phyloP scores from a whole-genome alignment of 2,888 invertebrate genomes.

The Caenorhabditis zanzibari region DNA sequence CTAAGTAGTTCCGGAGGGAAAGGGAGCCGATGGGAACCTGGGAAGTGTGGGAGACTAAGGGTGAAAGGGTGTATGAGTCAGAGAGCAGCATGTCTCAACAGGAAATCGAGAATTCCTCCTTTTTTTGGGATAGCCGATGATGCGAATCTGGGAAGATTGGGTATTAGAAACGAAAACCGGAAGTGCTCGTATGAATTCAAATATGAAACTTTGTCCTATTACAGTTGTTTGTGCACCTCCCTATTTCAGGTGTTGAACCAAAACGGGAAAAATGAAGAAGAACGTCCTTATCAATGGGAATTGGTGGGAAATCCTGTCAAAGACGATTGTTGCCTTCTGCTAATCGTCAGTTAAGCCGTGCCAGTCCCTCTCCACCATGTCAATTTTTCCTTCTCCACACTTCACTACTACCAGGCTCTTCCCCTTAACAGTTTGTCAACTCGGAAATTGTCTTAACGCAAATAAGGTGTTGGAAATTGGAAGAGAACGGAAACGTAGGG shows the following conservation, averaged over 20 bases:
- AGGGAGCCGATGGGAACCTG: constrained; percentile 49
- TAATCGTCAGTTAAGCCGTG: constrained; percentile 50
- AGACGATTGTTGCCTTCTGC: constrained; percentile 38
- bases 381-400: background rate
- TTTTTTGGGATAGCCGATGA: constrained; percentile 19
- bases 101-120: constrained; percentile 41
- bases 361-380: constrained; percentile 33
- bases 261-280: background rate
- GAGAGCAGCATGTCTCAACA: background rate
- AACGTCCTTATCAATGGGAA: constrained; percentile 24
- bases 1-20: constrained; percentile 38
- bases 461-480: constrained; percentile 56
- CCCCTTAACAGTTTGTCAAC: constrained; percentile 63
- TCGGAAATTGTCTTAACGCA: constrained; percentile 59
- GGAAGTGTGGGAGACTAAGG: constrained; percentile 32
- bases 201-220: constrained; percentile 24
- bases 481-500: constrained; percentile 11
- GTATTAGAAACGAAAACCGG: constrained; percentile 19
- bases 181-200: background rate
- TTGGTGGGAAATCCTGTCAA: constrained; percentile 39
- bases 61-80: constrained; percentile 32
- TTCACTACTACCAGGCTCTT: constrained; percentile 47
- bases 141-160: constrained; percentile 25
- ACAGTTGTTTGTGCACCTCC: constrained; percentile 29
- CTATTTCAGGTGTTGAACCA: constrained; percentile 23